Conservation (phyloP, 2,888 invertebrate species). For the Deroplatys truncata region DNA sequence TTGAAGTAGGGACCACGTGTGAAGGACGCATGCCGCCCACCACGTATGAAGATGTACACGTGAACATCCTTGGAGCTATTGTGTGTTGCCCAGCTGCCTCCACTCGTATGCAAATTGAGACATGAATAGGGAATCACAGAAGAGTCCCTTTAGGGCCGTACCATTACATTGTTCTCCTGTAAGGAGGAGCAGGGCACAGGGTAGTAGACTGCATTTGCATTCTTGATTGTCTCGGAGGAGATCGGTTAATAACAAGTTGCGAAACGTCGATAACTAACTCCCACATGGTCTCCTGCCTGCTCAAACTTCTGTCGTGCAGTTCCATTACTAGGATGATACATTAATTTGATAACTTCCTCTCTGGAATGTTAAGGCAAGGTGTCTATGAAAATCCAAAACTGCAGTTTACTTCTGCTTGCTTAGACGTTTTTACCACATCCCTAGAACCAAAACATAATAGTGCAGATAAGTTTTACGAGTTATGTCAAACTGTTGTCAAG, state of each 20-base stretch:
- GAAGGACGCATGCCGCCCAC: background rate
- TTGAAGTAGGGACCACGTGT: no score
- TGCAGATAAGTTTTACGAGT: no score
- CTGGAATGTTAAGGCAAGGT: no score
- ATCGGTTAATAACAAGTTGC: background rate
- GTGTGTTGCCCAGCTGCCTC: background rate
- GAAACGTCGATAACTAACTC: background rate
- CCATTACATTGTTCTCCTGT: background rate
- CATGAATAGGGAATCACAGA: background rate
- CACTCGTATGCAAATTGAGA: background rate
- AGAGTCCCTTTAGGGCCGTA: background rate
- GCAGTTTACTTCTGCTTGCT: no score
- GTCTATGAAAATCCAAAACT: no score
- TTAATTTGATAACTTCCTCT: background rate
- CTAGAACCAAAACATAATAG: no score
- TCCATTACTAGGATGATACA: background rate
- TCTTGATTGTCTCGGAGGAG: background rate
- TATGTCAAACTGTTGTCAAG: no score
- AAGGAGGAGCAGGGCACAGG: background rate
- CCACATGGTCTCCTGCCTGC: background rate
- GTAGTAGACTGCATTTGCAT: background rate
- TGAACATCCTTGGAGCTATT: background rate
- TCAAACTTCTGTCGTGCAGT: background rate
- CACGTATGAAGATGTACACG: background rate
- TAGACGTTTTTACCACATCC: no score